These are phyloP conservation scores for Eonycteris spelaea DNA, from an alignment of 2,113 vertebrate species.

Conservation along the genomic window DNA sequence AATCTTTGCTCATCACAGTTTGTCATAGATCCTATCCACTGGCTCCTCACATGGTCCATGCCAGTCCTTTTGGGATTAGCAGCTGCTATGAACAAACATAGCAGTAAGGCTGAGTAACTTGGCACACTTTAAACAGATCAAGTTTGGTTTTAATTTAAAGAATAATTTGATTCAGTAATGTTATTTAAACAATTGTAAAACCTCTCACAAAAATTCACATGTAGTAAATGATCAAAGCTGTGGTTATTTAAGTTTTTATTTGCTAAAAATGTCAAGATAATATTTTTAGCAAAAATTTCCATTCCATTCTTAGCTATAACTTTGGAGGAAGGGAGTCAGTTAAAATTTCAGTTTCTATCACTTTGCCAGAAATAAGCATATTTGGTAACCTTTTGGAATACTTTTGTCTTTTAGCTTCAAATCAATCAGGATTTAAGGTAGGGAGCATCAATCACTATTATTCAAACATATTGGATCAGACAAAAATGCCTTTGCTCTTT, in stretches of 20 bases:
- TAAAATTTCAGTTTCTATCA: constrained; percentile 40
- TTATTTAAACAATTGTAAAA: constrained; percentile 74
- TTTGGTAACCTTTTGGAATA: constrained; percentile 34
- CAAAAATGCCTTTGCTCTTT: background rate
- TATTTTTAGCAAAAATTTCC: constrained; percentile 69
- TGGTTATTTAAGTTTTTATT: constrained; percentile 65
- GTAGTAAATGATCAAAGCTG: constrained; percentile 70
- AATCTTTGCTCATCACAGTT: constrained; percentile 66
- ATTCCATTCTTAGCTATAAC: constrained; percentile 42
- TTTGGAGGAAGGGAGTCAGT: constrained; percentile 27
- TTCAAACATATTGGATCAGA: background rate
- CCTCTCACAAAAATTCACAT: constrained; percentile 52
- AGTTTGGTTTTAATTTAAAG: constrained; percentile 78
- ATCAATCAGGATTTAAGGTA: background rate
- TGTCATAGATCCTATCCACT: constrained; percentile 27
- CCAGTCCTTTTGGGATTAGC: constrained; percentile 68
- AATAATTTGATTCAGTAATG: constrained; percentile 44
- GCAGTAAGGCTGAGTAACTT: constrained; percentile 61
- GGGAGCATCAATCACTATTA: background rate
- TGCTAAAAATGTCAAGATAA: constrained; percentile 55
- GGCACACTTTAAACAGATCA: constrained; percentile 56
- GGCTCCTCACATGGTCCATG: background rate
- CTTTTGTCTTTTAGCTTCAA: constrained; percentile 40
- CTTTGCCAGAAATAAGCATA: constrained; percentile 43
- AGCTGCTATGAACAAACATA: constrained; percentile 66